These are phyloP conservation scores for Eupristina koningsbergeri DNA, from an alignment of 1,140 invertebrate genomes.

Conservation along the genomic window DNA sequence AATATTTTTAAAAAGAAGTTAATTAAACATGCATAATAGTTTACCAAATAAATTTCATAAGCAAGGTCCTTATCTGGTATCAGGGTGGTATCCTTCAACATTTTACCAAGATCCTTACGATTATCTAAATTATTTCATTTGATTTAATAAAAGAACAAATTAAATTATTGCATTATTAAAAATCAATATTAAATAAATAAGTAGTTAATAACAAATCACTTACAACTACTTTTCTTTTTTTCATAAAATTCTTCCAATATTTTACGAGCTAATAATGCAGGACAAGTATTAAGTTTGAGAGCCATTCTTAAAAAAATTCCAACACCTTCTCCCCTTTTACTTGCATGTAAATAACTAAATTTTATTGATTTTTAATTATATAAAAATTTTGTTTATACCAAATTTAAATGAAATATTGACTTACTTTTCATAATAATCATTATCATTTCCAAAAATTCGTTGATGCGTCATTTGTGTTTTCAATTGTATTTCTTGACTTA, in stretches of 20 bases:
- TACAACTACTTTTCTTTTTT: constrained; percentile 56
- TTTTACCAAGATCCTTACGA: constrained; percentile 72
- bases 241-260: constrained; percentile 76
- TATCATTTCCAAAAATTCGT: constrained; percentile 53
- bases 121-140: constrained; percentile 52
- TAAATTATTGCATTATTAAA: constrained; percentile 26
- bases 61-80: constrained; percentile 83
- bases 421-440: constrained; percentile 60
- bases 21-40: constrained; percentile 47
- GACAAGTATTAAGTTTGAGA: constrained; percentile 74
- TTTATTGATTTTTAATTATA: background rate
- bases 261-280: constrained; percentile 78
- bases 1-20: background rate
- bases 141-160: constrained; percentile 21
- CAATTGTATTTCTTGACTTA: constrained; percentile 68
- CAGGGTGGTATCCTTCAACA: constrained; percentile 81
- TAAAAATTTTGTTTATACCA: too few relatives aligned
- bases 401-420: constrained; percentile 8
- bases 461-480: constrained; percentile 69
- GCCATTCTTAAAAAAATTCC: constrained; percentile 77
- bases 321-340: constrained; percentile 62
- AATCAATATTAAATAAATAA: constrained; percentile 19
- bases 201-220: constrained; percentile 5
- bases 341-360: constrained; percentile 58
- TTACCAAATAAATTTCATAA: constrained; percentile 85